Base-by-base conservation (phyloP, 2,888 invertebrate genomes). In the Cylloceria caligata region DNA sequence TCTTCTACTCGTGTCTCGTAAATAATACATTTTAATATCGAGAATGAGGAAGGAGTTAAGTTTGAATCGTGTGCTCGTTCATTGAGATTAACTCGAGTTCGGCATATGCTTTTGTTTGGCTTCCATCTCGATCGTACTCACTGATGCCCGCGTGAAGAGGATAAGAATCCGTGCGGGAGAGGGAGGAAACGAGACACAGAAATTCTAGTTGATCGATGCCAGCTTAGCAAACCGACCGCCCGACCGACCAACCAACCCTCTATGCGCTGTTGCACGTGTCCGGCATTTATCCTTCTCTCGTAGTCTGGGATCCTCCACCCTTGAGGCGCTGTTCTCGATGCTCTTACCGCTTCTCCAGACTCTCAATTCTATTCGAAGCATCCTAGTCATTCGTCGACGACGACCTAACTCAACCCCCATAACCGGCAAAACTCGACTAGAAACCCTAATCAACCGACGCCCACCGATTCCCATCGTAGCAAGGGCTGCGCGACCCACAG, bases 391-490 rank as follows among this genome's bases (percentile, higher is more conserved):
- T 19, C 52, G 64, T 9, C 60, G 45, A 13, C 45, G 64, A 72
- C 82, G 79, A 82, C 82, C 81, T 82, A 30, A 79, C 79, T 45
- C 79, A 79, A 82, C 79, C 67, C 82, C 55, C 79, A 72, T 79
- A 47, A 57, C 75, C 60, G 27, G 45, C 65, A 39, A 45, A 65
- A 65, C 62, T 45, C 49, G 69, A 68, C 73, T 57, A 39, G 52
- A 68, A 75, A 57, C 82, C 82, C 79, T 75, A 72, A 82, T 75
- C 67, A 73, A 76, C 64, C 67, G 52, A 75, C 79, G 36, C 75
- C 49, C 79, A n/a, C 47, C 45, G 62, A 73, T 80, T 84, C 81
- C 69, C 83, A 79, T 75, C 65, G 72, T 49, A 27, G 24, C 36
- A 9, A 42, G 21, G 52, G 36, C 45, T 45, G 30, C 76, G 49